Evolutionary conservation across 2,113 vertebrate species (phyloP).

Genomic region (Laticauda laticaudata): DNA sequence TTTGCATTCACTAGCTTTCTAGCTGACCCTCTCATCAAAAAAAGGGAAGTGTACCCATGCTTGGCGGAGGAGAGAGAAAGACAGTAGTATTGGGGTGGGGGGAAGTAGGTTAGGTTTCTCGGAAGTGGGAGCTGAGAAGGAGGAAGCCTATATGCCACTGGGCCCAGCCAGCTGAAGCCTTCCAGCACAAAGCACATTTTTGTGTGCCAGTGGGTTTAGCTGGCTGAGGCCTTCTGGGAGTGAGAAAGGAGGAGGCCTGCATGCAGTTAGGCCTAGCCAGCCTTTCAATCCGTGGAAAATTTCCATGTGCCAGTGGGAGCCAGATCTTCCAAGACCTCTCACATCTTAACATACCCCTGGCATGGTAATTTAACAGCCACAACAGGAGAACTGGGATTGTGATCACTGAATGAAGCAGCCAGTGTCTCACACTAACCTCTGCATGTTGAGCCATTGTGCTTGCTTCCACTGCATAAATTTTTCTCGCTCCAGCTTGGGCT

Average conservation of each 20-base stretch:
- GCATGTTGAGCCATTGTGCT: constrained; percentile 97
- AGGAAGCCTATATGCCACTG: neutral
- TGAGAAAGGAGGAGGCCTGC: too few species aligned
- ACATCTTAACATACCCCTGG: neutral
- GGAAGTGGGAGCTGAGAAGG: neutral
- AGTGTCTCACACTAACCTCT: constrained; percentile 72
- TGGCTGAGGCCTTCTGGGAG: too few species aligned
- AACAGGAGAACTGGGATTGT: neutral
- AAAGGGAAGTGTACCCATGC: neutral
- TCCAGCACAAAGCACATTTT: neutral
- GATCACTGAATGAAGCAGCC: neutral
- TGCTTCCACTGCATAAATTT: constrained; percentile 94
- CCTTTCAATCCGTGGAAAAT: neutral
- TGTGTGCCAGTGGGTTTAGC: neutral
- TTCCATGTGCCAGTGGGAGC: neutral
- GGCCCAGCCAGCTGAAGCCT: neutral
- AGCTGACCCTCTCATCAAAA: neutral
- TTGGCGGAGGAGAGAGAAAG: neutral
- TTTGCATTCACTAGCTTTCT: neutral
- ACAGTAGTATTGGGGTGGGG: neutral
- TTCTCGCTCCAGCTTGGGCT: constrained; percentile 90
- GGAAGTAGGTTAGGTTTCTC: neutral
- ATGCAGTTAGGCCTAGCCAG: too few species aligned
- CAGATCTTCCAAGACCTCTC: neutral
- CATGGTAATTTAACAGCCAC: neutral